A percentile compares a stretch with the other conserved stretches of the same genome.
Evolutionary conservation across 2,888 invertebrate genomes (phyloP).

Genomic region (Sminthurinus aureus): DNA sequence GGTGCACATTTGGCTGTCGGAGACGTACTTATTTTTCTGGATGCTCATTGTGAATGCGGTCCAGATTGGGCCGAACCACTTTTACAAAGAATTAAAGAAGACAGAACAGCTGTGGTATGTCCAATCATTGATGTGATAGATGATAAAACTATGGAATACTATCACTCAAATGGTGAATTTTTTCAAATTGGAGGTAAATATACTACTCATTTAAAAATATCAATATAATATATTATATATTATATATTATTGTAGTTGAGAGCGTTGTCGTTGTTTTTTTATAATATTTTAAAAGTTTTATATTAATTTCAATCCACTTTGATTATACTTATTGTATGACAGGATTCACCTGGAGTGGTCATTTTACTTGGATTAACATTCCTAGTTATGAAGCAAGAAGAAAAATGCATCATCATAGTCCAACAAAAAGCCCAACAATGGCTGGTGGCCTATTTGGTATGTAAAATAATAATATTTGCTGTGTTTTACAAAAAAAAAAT

Average conservation of each 20-base stretch:
- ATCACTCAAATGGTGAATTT: conserved; percentile 65
- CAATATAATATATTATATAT: no score
- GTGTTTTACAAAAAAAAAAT: no score
- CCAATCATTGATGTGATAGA: conserved; percentile 93
- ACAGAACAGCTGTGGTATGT: conserved; percentile 80
- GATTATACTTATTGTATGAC: no score
- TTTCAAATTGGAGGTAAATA: conserved; percentile 72
- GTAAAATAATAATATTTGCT: no score
- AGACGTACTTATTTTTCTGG: conserved; percentile 84
- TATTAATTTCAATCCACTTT: conserved; percentile 71
- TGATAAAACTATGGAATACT: conserved; percentile 78
- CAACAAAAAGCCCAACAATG: conserved; percentile 92
- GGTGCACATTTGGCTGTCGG: conserved; percentile 80
- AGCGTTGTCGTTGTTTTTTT: background rate
- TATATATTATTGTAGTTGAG: no score
- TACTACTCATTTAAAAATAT: no score
- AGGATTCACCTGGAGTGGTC: conserved; percentile 88
- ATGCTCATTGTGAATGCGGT: conserved; percentile 87
- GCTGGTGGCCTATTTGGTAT: conserved; percentile 97
- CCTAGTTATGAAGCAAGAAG: conserved; percentile 50
- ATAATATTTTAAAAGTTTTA: background rate
- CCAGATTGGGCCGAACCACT: conserved; percentile 79
- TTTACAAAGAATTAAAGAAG: conserved; percentile 82
- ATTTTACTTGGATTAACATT: conserved; percentile 73
- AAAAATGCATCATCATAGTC: conserved; percentile 61